Evolutionary conservation across 1,140 invertebrate genomes (phyloP).

Genomic region (Papilio polytes): DNA sequence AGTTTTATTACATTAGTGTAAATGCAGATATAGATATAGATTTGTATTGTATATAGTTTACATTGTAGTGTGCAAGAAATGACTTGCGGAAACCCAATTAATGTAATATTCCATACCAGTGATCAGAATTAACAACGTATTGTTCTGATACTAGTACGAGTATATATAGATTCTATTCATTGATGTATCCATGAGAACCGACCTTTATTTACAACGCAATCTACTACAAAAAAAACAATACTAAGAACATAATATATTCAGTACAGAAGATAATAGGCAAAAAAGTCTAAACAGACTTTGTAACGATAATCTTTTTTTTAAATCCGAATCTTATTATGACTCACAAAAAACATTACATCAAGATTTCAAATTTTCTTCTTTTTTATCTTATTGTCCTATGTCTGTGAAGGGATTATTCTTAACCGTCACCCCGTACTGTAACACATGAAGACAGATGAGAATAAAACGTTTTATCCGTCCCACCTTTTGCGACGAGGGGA

Average conservation of each 20-base stretch:
- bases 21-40: too few species aligned
- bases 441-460: too few species aligned
- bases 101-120: not conserved
- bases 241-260: not conserved
- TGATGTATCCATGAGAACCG: not conserved
- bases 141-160: not conserved
- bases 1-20: too few species aligned
- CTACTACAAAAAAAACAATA: not conserved
- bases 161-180: not conserved
- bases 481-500: too few species aligned
- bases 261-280: not conserved
- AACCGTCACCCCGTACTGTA: too few species aligned
- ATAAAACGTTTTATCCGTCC: too few species aligned
- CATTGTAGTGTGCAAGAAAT: not conserved
- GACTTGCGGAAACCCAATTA: not conserved
- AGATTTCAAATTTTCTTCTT: too few species aligned
- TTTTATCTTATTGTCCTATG: too few species aligned
- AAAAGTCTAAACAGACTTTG: not conserved
- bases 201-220: not conserved
- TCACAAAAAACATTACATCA: too few species aligned
- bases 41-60: not conserved
- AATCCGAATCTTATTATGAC: too few species aligned
- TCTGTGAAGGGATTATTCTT: too few species aligned
- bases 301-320: too few species aligned
- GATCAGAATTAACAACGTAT: slow-evolving; percentile 1